Conservation (phyloP, 2,888 invertebrate species). For the Drosophila algonquin region DNA sequence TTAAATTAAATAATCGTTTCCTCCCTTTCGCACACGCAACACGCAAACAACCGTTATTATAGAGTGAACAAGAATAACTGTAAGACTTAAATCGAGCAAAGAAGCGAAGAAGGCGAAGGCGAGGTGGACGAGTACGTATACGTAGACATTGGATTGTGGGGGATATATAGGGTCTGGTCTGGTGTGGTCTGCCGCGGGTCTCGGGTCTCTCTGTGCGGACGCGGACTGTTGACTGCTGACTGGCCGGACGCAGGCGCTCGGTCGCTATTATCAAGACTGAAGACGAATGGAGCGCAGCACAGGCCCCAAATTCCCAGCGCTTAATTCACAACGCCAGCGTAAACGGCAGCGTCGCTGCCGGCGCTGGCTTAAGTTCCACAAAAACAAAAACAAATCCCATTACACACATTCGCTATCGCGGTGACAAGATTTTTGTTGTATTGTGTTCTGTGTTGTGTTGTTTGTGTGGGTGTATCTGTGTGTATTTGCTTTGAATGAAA, state of each 20-base stretch:
- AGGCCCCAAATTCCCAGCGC: slow-evolving; percentile 52
- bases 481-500: slow-evolving; percentile 71
- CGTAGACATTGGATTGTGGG: background rate
- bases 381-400: slow-evolving; percentile 66
- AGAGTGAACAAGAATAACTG: slow-evolving; percentile 17
- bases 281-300: slow-evolving; percentile 51
- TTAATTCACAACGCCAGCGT: slow-evolving; percentile 56
- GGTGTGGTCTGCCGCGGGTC: too few relatives aligned
- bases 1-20: slow-evolving; percentile 62
- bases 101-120: slow-evolving; percentile 26
- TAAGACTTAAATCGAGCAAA: slow-evolving; percentile 13
- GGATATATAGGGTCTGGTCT: background rate
- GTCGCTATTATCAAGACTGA: slow-evolving; percentile 68
- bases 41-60: slow-evolving; percentile 70
- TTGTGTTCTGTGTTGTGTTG: slow-evolving; percentile 13
- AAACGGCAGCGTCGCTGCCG: slow-evolving; percentile 3
- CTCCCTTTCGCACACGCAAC: slow-evolving; percentile 43
- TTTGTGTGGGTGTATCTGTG: slow-evolving; percentile 30
- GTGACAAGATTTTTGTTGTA: background rate
- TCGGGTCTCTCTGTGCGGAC: background rate
- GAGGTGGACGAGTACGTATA: slow-evolving; percentile 18
- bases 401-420: slow-evolving; percentile 61
- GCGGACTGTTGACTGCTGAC: slow-evolving; percentile 32
- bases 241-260: slow-evolving; percentile 38
- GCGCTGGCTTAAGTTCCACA: slow-evolving; percentile 48